Evolutionary conservation across 1,140 invertebrate genomes (phyloP), one percentile per base, ranked within the genome.

Genomic region (Drosophila biarmipes): DNA sequence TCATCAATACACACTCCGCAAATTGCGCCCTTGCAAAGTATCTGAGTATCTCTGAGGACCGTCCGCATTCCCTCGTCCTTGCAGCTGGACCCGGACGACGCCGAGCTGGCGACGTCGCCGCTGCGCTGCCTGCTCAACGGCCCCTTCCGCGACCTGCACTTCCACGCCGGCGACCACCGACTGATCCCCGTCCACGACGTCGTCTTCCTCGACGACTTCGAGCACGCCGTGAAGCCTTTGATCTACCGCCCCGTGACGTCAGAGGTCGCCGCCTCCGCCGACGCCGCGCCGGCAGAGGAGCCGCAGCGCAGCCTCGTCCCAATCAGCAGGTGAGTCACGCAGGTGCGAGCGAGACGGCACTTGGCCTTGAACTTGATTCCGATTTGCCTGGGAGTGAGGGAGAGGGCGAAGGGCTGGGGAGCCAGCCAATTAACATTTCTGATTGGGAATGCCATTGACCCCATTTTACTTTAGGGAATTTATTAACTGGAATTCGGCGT

Each of bases 161-260:
- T 91, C 14, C 72, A 71, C 42, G 66, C 67, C 8, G 71, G 68
- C 57, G 90, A 91, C 55, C 80, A 91, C 63, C 90, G 90, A 12
- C 17, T 90, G 7, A 89, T 89, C 35, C 80, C 90, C 11, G 80
- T 91, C 1, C 90, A 86, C 40, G 90, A 91, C 62, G 80, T 91
- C 24, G 90, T 91, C 24, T 91, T 90, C 27, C 59, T 91, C 10
- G 90, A 91, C 53, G 90, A 91, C n/a, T 62, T 90, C 35, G 90
- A 91, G 37, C 57, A 43, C 17, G 86, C 59, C 53, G 84, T 91
- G 2, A 89, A 71, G 46, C 90, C 90, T 40, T 63, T 91, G 46
- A 91, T 90, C 46, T 91, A 91, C 52, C 74, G 90, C 15, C 90
- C 87, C 0, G 85, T 91, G 52, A 61, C 66, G 38, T 51, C 80